Percentiles rank a stretch among this genome's conserved stretches.
Conservation (phyloP, 2,888 invertebrate species). For the Orchesellides sinensis region DNA sequence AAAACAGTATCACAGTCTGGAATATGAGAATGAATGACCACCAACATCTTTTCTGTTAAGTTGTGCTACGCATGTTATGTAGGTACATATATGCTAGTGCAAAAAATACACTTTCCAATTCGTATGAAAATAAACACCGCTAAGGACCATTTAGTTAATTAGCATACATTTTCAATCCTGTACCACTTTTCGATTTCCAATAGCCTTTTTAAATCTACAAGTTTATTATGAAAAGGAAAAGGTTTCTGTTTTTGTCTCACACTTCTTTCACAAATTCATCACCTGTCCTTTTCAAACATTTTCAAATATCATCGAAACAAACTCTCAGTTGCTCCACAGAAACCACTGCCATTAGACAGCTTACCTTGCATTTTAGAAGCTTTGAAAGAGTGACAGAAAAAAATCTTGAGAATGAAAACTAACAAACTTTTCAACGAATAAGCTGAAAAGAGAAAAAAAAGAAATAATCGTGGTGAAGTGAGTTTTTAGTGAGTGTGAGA, state of each 20-base stretch:
- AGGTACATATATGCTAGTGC: too few species aligned
- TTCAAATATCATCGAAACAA: too few species aligned
- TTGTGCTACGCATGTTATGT: background rate
- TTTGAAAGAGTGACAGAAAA: background rate
- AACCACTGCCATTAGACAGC: background rate
- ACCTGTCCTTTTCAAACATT: too few species aligned
- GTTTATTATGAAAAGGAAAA: constrained; percentile 30
- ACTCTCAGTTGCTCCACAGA: too few species aligned
- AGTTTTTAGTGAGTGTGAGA: background rate
- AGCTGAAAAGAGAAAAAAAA: constrained; percentile 5
- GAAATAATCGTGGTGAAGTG: constrained; percentile 14
- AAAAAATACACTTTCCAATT: background rate
- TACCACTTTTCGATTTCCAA: constrained; percentile 41
- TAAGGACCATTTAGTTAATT: constrained; percentile 26
- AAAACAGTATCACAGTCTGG: background rate
- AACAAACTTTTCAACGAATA: background rate
- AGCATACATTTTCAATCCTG: constrained; percentile 22
- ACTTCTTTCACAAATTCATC: background rate
- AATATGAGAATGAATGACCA: background rate
- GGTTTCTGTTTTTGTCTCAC: background rate
- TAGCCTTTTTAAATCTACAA: constrained; percentile 27
- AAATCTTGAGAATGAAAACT: background rate
- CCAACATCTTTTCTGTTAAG: background rate
- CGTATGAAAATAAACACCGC: background rate
- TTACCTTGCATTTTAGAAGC: background rate